Percentiles rank a stretch among this genome's conserved stretches.
Evolutionary conservation across 2,113 vertebrate genomes (phyloP).

Genomic region (Semnornis frantzii): DNA sequence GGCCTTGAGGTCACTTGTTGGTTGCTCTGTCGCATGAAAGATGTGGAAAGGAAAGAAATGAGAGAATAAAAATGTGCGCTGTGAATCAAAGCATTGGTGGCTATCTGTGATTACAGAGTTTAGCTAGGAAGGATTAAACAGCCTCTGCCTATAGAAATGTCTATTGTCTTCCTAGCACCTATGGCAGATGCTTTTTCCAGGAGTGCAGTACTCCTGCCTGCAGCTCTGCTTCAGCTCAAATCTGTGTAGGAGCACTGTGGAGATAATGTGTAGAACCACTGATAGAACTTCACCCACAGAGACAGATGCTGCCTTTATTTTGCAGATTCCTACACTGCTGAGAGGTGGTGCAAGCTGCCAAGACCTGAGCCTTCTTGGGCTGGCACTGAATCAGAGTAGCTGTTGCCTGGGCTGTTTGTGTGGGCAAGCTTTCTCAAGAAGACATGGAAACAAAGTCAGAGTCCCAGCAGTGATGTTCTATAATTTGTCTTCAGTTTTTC

Average conservation of each 20-base stretch:
- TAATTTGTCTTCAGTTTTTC: not conserved
- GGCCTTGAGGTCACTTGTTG: not conserved
- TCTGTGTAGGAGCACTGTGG: not conserved
- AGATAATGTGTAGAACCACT: not conserved
- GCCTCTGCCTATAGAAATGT: not conserved
- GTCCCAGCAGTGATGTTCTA: not conserved
- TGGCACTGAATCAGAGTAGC: not conserved
- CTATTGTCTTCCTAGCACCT: not conserved
- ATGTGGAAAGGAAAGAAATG: not conserved
- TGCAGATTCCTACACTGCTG: not conserved
- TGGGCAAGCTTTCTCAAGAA: not conserved
- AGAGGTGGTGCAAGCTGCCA: not conserved
- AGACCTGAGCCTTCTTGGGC: not conserved
- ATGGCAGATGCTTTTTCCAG: not conserved
- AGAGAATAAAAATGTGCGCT: not conserved
- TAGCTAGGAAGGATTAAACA: not conserved
- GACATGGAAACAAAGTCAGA: not conserved
- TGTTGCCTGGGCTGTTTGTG: not conserved
- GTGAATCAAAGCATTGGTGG: not conserved
- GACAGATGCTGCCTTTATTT: not conserved
- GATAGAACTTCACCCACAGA: not conserved
- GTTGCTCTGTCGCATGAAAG: not conserved
- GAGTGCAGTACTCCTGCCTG: not conserved
- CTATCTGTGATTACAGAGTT: not conserved
- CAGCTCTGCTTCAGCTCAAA: not conserved